Evolutionary conservation across 2,113 vertebrate genomes (phyloP), one percentile per base, ranked within the genome.

Genomic region (Telmatochromis sp.): DNA sequence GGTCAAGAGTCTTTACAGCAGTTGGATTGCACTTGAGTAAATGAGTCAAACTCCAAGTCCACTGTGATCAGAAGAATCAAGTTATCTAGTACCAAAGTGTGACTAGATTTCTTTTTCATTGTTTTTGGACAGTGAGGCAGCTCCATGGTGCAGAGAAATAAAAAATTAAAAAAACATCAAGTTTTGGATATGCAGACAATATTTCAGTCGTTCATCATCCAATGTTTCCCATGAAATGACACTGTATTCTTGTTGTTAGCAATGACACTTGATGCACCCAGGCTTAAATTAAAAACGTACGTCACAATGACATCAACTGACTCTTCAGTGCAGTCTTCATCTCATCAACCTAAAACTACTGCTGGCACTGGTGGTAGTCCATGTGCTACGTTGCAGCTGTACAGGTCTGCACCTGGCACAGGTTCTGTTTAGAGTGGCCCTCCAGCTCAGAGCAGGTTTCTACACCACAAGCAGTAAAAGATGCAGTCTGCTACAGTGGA

Each of bases 91-190:
- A 37, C 81, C 19, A 80, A 49, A 33, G 53, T 9, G 37, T 68
- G 45, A 83, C 31, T 87, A 55, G 17, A 87, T 79, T 45, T 31
- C 9, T 49, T 73, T 82, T 86, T 73, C 47, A 86, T 73, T 6
- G 58, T 68, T 57, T 75, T 35, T 81, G n/a, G 47, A 87, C 53
- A 45, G 5, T 4, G 23, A 23, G 4, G 7, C 19, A 82, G 12
- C 23, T 54, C 63, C 47, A 17, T 21, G 11, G 1, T 40, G 65
- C 8, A 63, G 17, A 82, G 19, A 35, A 45, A 31, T 33, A 2
- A 28, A 58, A 57, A 23, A 47, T 0, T 0, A 12, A 7, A 28
- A 5, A 31, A 10, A 2, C 2, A 63, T 63, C 9, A 63, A 10
- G 11, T 9, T 58, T 51, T 53, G 17, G 0, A 55, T 2, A 28